These are phyloP conservation scores for Lithobates pipiens DNA, from an alignment of 2,797 vertebrate species.

Conservation along the genomic window DNA sequence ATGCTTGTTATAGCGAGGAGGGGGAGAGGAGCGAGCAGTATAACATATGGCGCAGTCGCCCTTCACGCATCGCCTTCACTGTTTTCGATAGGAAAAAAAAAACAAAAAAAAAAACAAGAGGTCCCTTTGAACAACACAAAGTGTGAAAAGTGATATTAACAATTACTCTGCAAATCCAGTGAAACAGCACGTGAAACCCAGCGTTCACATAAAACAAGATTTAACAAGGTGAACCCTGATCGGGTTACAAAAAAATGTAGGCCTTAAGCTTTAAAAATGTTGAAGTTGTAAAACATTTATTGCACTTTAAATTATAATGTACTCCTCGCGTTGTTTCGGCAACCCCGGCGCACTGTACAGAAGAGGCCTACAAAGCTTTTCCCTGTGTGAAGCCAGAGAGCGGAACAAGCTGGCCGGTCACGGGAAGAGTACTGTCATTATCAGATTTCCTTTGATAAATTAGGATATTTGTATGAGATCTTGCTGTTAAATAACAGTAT, in stretches of 20 bases:
- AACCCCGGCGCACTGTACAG: conserved; percentile 69
- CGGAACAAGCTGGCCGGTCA: background rate
- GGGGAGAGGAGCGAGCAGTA: background rate
- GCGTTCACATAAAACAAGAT: conserved; percentile 76
- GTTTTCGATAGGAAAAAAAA: conserved; percentile 65
- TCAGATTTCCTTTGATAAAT: conserved; percentile 9
- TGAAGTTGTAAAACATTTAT: conserved; percentile 80
- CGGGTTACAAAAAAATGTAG: conserved; percentile 73
- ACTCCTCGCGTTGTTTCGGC: conserved; percentile 78
- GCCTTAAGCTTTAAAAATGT: conserved; percentile 75
- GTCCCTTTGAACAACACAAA: conserved; percentile 60
- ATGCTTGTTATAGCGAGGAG: conserved; percentile 32
- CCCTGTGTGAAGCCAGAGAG: background rate
- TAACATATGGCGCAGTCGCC: conserved; percentile 44
- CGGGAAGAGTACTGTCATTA: background rate
- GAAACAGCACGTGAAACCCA: conserved; percentile 67
- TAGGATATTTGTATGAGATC: background rate
- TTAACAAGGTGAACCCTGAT: conserved; percentile 82
- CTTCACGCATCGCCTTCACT: conserved; percentile 46
- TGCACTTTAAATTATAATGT: conserved; percentile 81
- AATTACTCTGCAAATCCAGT: conserved; percentile 63
- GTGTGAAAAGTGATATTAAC: conserved; percentile 70
- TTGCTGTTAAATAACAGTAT: too few species aligned
- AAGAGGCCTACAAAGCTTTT: conserved; percentile 66
- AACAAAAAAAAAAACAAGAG: background rate